Base-by-base conservation (phyloP, 2,113 vertebrate genomes). In the Chascanopsetta lugubris region DNA sequence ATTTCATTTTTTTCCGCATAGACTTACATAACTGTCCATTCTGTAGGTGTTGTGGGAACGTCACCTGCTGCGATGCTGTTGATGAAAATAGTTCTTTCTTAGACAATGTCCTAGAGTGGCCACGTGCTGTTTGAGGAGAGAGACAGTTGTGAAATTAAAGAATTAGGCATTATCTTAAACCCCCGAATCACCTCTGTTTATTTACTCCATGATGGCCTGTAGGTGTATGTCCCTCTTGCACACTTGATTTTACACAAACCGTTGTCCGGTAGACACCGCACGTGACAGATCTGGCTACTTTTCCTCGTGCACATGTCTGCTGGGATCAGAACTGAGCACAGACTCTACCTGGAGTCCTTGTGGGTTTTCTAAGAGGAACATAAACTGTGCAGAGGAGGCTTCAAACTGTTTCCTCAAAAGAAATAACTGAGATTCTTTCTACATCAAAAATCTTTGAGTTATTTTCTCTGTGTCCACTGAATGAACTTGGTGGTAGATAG, bases 121-220 rank as follows among this genome's bases (percentile, higher is more conserved):
- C 66, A 40, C 59, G 59, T 27, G 40, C 59, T 50, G 57, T 34
- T 29, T 15, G 5, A 32, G 25, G 1, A 36, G 29, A 38, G 18
- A 55, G 46, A 66, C 64, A 24, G 61, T 30, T 79, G 49, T 46
- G 5, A 42, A 62, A 69, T 68, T 51, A 59, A 68, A 66, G 15
- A 3, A 27, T 84, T 58, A 61, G 26, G 74, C 26, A 71, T 76
- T 67, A 66, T 67, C 30, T 49, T 57, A 53, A 22, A 13, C 22
- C 13, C 48, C 17, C 40, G 51, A 64, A 51, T 36, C 40, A 58
- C 42, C 66, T 42, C 47, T 42, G 29, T 73, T 54, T 24, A 32
- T 13, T 5, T 8, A n/a, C 34, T 61, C 24, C 34, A 26, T 42
- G 47, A 34, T 62, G 34, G 66, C 61, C 29, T 54, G 72, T 47